Conservation (phyloP, 2,113 vertebrate genomes). For the Actinemys pallida region DNA sequence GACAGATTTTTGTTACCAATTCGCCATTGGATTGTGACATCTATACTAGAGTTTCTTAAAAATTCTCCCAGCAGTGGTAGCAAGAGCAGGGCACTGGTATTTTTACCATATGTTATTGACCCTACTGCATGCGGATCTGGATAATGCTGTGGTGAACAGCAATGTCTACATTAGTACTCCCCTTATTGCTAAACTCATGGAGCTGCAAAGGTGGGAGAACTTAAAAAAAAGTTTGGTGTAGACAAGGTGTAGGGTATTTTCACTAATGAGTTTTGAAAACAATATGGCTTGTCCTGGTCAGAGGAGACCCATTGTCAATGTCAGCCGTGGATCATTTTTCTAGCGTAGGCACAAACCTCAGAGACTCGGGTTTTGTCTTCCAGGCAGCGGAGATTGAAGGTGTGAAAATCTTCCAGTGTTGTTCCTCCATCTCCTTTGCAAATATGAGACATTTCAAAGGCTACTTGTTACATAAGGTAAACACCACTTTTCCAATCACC, state of each 20-base stretch:
- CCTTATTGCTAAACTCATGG: background rate
- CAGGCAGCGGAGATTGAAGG: slow-evolving; percentile 64
- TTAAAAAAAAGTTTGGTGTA: background rate
- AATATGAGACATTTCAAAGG: slow-evolving; percentile 68
- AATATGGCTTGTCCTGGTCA: background rate
- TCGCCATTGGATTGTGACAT: too few relatives aligned
- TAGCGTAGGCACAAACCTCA: background rate
- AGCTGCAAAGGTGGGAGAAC: background rate
- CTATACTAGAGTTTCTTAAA: background rate
- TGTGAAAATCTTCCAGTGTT: slow-evolving; percentile 76
- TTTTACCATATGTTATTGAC: background rate
- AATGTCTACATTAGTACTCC: rapidly evolving
- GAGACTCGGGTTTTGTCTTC: background rate
- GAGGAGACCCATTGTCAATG: background rate
- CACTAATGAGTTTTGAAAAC: background rate
- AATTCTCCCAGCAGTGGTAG: background rate
- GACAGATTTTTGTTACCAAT: too few relatives aligned
- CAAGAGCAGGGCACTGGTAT: background rate
- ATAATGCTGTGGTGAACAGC: background rate
- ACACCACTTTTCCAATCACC: background rate
- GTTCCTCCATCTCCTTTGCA: slow-evolving; percentile 70
- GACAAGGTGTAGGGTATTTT: background rate
- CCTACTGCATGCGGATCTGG: background rate
- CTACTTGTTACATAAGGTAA: slow-evolving; percentile 69
- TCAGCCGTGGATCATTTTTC: background rate